Evolutionary conservation across 35 echinoderm and acorn worm species (phyloP).

Genomic region (Hemicentrotus pulcherrimus): DNA sequence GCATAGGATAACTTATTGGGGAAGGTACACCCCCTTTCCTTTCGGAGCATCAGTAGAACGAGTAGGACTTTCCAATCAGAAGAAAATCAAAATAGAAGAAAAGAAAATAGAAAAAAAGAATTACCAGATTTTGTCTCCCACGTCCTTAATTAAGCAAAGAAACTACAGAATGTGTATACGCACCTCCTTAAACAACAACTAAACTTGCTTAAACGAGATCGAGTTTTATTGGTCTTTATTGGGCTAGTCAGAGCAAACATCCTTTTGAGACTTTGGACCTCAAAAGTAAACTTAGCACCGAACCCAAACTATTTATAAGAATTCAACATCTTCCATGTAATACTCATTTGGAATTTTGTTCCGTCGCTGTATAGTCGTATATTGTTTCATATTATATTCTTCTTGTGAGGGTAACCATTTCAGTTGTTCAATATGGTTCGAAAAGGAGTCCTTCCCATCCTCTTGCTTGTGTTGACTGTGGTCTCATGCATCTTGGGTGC

Average conservation of each 20-base stretch:
- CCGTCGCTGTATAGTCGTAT: not conserved
- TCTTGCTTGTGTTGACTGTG: not conserved
- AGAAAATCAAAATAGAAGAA: no score
- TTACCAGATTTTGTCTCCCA: not conserved
- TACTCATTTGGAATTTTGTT: not conserved
- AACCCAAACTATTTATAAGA: not conserved
- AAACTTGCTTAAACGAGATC: not conserved
- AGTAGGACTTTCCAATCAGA: no score
- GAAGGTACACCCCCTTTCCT: not conserved
- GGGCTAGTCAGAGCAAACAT: not conserved
- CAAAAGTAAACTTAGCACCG: not conserved
- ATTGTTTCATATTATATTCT: no score
- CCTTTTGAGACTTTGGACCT: not conserved
- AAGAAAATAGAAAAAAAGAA: no score
- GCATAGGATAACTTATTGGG: no score
- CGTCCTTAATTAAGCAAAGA: not conserved
- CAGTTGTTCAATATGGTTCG: not conserved
- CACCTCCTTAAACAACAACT: not conserved
- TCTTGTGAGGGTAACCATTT: no score
- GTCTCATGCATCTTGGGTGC: not conserved
- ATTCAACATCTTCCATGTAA: not conserved
- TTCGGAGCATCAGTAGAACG: not conserved
- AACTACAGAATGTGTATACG: not conserved
- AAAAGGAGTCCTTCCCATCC: not conserved
- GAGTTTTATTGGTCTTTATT: not conserved